These are phyloP conservation scores for Drosophila kurseongensis DNA, from an alignment of 1,140 invertebrate genomes.

Conservation along the genomic window DNA sequence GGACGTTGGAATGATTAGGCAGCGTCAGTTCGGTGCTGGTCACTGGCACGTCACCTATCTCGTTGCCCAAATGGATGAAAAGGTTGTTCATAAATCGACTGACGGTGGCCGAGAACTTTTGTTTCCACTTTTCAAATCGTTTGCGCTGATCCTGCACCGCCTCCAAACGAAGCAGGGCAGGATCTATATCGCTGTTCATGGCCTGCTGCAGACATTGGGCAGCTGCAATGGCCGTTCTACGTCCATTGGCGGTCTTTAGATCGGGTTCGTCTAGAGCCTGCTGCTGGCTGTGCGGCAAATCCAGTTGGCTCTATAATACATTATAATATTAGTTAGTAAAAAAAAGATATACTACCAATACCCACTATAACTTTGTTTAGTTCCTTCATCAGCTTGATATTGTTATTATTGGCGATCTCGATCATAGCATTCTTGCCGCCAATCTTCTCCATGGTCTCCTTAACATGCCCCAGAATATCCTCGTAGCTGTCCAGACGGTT, in stretches of 20 bases:
- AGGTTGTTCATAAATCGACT: slow-evolving; percentile 96
- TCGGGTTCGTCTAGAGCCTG: slow-evolving; percentile 90
- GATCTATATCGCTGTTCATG: slow-evolving; percentile 89
- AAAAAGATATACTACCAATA: neutral
- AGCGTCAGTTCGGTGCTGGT: slow-evolving; percentile 88
- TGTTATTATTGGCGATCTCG: slow-evolving; percentile 94
- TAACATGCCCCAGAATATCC: slow-evolving; percentile 91
- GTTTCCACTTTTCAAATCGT: slow-evolving; percentile 92
- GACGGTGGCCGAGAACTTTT: slow-evolving; percentile 93
- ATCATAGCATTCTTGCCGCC: slow-evolving; percentile 96
- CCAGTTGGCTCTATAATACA: slow-evolving; percentile 88
- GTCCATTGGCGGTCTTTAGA: slow-evolving; percentile 89
- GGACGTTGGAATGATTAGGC: slow-evolving; percentile 91
- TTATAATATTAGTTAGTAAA: neutral
- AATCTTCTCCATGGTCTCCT: slow-evolving; percentile 95
- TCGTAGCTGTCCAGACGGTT: slow-evolving; percentile 90
- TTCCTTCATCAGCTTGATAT: slow-evolving; percentile 91
- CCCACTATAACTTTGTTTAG: slow-evolving; percentile 92
- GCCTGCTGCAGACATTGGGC: slow-evolving; percentile 92
- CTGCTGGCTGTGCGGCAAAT: slow-evolving; percentile 90
- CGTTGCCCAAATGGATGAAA: slow-evolving; percentile 94
- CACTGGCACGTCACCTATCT: slow-evolving; percentile 84
- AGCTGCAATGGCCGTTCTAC: slow-evolving; percentile 91
- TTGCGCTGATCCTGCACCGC: slow-evolving; percentile 96
- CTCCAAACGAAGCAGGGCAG: slow-evolving; percentile 88